phyloP scores from a whole-genome alignment of 2,888 invertebrate genomes.

The Apamea monoglypha region DNA sequence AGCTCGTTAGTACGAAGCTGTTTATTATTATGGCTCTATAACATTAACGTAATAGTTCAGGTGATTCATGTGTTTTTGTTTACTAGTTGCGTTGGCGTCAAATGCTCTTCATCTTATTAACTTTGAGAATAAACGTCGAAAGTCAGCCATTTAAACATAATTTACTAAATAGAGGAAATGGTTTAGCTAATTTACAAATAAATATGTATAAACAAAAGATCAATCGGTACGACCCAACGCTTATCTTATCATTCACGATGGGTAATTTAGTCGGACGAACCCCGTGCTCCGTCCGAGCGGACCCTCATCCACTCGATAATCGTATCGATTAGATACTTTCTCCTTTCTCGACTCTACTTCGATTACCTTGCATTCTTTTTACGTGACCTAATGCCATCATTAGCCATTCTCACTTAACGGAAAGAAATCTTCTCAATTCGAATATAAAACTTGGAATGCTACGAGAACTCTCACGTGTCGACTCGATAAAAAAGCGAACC shows the following conservation, averaged over 20 bases:
- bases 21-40: slow-evolving; percentile 60
- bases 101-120: slow-evolving; percentile 36
- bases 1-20: slow-evolving; percentile 58
- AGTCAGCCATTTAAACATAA: slow-evolving; percentile 20
- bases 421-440: slow-evolving; percentile 45
- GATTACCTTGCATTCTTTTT: slow-evolving; percentile 69
- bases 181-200: slow-evolving; percentile 43
- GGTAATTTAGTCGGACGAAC: slow-evolving; percentile 77
- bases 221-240: slow-evolving; percentile 67
- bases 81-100: slow-evolving; percentile 53
- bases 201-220: slow-evolving; percentile 68
- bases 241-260: slow-evolving; percentile 76
- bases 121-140: slow-evolving; percentile 23
- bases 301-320: slow-evolving; percentile 81
- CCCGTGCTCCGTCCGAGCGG: slow-evolving; percentile 74
- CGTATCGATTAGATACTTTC: slow-evolving; percentile 82
- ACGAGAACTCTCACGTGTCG: slow-evolving; percentile 46
- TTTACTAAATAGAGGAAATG: slow-evolving; percentile 9
- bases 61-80: slow-evolving; percentile 56
- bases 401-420: slow-evolving; percentile 54
- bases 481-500: slow-evolving; percentile 52
- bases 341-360: slow-evolving; percentile 70
- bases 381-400: slow-evolving; percentile 64
- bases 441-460: slow-evolving; percentile 36
- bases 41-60: slow-evolving; percentile 55